phyloP scores from a whole-genome alignment of 2,797 vertebrate species.

The Onychomys leucogaster region DNA sequence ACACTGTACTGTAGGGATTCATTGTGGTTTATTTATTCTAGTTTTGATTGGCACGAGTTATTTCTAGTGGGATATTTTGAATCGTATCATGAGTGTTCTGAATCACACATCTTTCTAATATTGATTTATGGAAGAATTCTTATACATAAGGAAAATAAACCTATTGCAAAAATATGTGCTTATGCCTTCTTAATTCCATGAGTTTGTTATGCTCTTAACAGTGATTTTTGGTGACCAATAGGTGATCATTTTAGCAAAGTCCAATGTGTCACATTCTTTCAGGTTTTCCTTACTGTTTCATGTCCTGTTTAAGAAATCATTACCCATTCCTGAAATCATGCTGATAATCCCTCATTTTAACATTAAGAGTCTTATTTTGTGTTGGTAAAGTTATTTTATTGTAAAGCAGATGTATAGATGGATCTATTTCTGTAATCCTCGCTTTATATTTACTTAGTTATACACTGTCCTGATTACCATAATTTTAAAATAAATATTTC shows the following conservation, averaged over 20 bases:
- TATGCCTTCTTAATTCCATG: background rate
- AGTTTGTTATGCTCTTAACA: background rate
- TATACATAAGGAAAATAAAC: background rate
- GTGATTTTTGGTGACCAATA: constrained; percentile 3
- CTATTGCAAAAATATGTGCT: background rate
- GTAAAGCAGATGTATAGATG: background rate
- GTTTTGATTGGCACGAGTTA: background rate
- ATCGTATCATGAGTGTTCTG: background rate
- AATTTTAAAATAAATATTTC: constrained; percentile 19
- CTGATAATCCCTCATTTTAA: background rate
- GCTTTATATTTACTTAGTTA: background rate
- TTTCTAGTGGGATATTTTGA: constrained; percentile 15
- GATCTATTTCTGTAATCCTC: background rate
- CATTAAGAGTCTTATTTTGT: background rate
- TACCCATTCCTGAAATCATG: background rate
- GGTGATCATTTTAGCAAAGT: background rate
- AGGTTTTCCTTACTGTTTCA: background rate
- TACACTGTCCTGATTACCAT: background rate
- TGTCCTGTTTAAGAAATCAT: background rate
- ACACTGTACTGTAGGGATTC: background rate
- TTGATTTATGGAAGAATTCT: constrained; percentile 14
- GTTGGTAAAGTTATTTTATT: background rate
- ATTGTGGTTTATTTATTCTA: background rate
- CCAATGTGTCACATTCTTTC: background rate
- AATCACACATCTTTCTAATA: background rate